Percentiles rank a stretch among this genome's conserved stretches.
Evolutionary conservation across 1,140 invertebrate species (phyloP).

Genomic region (Lamellibrachia luymesi): DNA sequence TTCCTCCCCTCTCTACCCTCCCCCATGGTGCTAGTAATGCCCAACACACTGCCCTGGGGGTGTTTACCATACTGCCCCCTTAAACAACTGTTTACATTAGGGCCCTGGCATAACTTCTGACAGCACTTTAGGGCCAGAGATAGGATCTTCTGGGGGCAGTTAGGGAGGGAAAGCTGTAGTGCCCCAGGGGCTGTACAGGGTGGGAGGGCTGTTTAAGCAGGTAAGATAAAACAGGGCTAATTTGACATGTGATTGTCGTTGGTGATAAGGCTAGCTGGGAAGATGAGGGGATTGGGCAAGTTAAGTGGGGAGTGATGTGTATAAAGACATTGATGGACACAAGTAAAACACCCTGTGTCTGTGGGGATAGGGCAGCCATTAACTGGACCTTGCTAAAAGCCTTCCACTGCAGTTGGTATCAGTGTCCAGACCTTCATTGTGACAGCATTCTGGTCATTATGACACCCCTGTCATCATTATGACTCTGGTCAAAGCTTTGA

Average conservation of each 20-base stretch:
- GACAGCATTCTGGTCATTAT: background rate
- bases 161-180: background rate
- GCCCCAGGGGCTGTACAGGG: background rate
- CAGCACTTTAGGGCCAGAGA: background rate
- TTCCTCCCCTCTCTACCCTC: background rate
- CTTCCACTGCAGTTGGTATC: background rate
- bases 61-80: background rate
- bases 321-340: background rate
- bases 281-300: background rate
- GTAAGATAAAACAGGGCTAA: background rate
- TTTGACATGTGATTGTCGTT: background rate
- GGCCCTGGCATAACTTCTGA: background rate
- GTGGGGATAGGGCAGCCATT: background rate
- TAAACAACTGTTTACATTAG: background rate
- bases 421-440: background rate
- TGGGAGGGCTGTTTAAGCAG: slow-evolving; percentile 8
- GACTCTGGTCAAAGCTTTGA: background rate
- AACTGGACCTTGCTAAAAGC: slow-evolving; percentile 4
- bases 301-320: background rate
- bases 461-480: background rate
- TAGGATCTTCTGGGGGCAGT: background rate
- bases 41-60: background rate
- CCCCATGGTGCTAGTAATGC: background rate
- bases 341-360: background rate
- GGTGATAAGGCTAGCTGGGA: background rate